Conservation (phyloP, 2,888 invertebrate species). For the Drosophila meridiana region DNA sequence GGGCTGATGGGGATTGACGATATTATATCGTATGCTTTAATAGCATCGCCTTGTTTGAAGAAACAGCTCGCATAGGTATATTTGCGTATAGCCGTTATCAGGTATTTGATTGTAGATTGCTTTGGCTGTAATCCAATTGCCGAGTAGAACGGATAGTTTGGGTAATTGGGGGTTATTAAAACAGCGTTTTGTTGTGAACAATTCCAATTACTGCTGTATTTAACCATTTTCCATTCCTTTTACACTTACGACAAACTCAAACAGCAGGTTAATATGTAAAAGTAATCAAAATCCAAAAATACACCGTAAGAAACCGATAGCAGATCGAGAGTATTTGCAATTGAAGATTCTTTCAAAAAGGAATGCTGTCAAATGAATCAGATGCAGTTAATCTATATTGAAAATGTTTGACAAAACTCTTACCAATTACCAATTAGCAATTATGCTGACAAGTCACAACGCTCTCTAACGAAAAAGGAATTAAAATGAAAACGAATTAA, state of each 20-base stretch:
- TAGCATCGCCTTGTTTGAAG: background rate
- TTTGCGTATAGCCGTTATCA: background rate
- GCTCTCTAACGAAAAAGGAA: background rate
- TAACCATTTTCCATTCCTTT: conserved; percentile 30
- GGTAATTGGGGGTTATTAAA: background rate
- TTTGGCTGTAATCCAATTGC: background rate
- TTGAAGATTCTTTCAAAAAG: background rate
- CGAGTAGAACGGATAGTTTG: background rate
- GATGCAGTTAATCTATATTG: background rate
- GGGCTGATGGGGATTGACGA: conserved; percentile 11
- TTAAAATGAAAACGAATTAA: background rate
- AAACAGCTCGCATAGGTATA: background rate
- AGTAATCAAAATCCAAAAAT: conserved; percentile 27
- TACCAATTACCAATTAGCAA: background rate
- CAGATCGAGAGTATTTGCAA: background rate
- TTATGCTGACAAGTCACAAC: no score
- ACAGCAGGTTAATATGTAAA: conserved; percentile 19
- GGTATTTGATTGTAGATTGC: background rate
- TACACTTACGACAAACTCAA: conserved; percentile 9
- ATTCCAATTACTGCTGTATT: conserved; percentile 3
- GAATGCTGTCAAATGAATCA: background rate
- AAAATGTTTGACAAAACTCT: background rate
- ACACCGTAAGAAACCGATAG: background rate
- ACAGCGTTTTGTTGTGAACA: background rate
- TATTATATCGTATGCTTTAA: conserved; percentile 1